Conservation (phyloP, 2,888 invertebrate species). For the Drosophila acutilabella region DNA sequence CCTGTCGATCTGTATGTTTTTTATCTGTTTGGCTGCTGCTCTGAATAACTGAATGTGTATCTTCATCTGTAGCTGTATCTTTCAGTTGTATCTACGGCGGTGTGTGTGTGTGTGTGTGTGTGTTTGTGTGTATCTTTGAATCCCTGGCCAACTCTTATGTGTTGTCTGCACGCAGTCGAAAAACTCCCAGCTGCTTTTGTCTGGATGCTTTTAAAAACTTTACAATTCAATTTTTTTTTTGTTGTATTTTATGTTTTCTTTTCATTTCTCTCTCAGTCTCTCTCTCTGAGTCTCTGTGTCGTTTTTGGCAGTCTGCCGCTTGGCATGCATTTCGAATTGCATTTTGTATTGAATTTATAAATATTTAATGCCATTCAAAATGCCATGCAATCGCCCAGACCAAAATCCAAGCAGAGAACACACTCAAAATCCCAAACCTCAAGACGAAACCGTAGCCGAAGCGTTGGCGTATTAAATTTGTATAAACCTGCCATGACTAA, state of each 20-base stretch:
- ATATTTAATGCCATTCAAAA: constrained; percentile 83
- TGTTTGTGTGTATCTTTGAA: constrained; percentile 33
- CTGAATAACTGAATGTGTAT: constrained; percentile 33
- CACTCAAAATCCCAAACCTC: constrained; percentile 1
- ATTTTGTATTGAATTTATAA: constrained; percentile 85
- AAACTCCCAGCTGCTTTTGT: constrained; percentile 44
- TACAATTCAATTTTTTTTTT: constrained; percentile 72
- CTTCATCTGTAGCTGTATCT: constrained; percentile 13
- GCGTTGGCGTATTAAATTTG: constrained; percentile 70
- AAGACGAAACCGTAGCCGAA: constrained; percentile 27
- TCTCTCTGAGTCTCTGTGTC: constrained; percentile 9
- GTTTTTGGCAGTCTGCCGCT: constrained; percentile 65
- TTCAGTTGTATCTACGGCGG: background rate
- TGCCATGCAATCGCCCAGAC: constrained; percentile 71
- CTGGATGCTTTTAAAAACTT: constrained; percentile 69
- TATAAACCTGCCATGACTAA: constrained; percentile 60
- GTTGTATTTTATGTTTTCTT: constrained; percentile 8
- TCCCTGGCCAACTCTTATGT: constrained; percentile 55
- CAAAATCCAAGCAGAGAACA: constrained; percentile 6
- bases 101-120: constrained; percentile 35
- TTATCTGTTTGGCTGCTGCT: background rate
- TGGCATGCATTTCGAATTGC: constrained; percentile 80
- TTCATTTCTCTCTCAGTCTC: constrained; percentile 1
- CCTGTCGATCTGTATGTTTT: constrained; percentile 53
- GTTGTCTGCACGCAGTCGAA: constrained; percentile 49